Evolutionary conservation across 2,113 vertebrate species (phyloP).

Genomic region (Grallaria varia): DNA sequence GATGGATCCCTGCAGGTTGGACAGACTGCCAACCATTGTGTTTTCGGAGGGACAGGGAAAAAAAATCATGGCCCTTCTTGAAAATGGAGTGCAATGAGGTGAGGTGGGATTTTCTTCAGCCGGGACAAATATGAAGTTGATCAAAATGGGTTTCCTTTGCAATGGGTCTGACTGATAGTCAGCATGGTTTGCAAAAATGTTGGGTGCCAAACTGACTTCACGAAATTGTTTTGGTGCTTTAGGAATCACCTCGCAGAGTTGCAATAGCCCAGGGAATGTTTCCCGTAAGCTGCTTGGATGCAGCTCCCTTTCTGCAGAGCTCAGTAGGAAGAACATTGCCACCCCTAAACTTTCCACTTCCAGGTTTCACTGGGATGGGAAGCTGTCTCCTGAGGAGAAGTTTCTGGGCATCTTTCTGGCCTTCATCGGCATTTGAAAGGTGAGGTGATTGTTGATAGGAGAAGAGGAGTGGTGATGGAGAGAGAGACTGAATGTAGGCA

Average conservation of each 20-base stretch:
- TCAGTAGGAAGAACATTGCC: not conserved
- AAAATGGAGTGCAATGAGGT: not conserved
- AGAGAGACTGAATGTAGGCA: not conserved
- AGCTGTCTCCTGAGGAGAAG: not conserved
- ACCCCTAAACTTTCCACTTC: not conserved
- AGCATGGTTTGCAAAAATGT: not conserved
- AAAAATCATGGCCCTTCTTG: not conserved
- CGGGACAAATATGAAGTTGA: not conserved
- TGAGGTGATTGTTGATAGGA: not conserved
- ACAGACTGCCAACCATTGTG: not conserved
- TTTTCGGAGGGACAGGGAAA: not conserved
- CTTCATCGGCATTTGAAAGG: not conserved
- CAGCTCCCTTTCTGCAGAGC: not conserved
- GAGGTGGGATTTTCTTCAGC: not conserved
- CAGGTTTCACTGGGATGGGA: not conserved
- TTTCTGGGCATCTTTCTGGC: not conserved
- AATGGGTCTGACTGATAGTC: not conserved
- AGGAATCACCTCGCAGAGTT: not conserved
- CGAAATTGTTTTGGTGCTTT: not conserved
- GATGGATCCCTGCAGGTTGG: not conserved
- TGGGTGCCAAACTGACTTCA: not conserved
- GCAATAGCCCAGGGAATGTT: not conserved
- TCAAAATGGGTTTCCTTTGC: not conserved
- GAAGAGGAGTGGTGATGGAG: not conserved
- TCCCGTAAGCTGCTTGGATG: fast-evolving